Evolutionary conservation across 37 sponge, comb jelly and placozoan genomes (phyloP).

Genomic region (Petrosia ficiformis): DNA sequence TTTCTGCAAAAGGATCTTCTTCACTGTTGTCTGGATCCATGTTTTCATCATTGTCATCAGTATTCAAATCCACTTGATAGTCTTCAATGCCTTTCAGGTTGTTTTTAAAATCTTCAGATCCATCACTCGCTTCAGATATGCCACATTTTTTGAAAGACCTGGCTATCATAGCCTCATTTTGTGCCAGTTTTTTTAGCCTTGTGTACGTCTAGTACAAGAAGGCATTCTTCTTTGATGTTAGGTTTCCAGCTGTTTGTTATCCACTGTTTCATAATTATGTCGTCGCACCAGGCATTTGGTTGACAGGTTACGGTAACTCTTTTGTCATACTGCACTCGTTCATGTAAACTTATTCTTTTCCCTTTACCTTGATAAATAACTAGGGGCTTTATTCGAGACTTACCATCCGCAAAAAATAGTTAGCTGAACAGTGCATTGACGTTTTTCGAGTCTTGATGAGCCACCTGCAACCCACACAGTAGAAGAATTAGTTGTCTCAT

Average conservation of each 20-base stretch:
- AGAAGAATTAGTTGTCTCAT: constrained; percentile 16
- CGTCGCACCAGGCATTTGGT: constrained; percentile 47
- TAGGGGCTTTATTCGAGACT: constrained; percentile 38
- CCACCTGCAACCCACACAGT: constrained; percentile 51
- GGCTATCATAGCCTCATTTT: constrained; percentile 25
- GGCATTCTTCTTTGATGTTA: constrained; percentile 1
- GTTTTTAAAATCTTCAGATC: constrained; percentile 27
- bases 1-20: constrained; percentile 31
- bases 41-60: constrained; percentile 17
- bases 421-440: constrained; percentile 51
- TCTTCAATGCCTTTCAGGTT: constrained; percentile 33
- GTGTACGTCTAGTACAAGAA: constrained; percentile 46
- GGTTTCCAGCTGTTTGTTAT: constrained; percentile 8
- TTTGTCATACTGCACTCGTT: constrained; percentile 25
- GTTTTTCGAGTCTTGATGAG: constrained; percentile 44
- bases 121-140: constrained; percentile 42
- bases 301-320: constrained; percentile 36
- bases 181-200: constrained; percentile 18
- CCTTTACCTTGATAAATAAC: constrained; percentile 41
- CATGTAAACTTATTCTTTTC: constrained; percentile 17
- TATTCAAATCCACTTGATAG: constrained; percentile 6
- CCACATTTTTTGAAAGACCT: constrained; percentile 48
- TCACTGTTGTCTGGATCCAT: constrained; percentile 12
- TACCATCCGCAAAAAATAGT: constrained; percentile 54
- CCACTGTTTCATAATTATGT: constrained; percentile 26